A percentile compares a stretch with the other conserved stretches of the same genome.
phyloP scores from a whole-genome alignment of 2,888 invertebrate genomes.

The Drosophila nr. medialis region DNA sequence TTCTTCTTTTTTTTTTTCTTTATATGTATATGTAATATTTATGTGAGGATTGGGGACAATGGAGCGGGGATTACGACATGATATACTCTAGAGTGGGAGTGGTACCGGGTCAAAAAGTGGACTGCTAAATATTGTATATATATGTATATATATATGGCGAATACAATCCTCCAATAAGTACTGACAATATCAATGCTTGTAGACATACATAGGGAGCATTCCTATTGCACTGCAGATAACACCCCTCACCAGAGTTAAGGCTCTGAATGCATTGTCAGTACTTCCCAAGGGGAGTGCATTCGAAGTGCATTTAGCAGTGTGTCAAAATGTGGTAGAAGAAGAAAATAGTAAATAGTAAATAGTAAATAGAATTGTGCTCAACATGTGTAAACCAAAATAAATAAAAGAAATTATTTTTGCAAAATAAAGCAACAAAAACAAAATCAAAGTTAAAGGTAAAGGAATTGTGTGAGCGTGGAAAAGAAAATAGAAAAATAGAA shows the following conservation, averaged over 20 bases:
- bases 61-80: background rate
- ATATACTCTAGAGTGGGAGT: background rate
- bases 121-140: constrained; percentile 7
- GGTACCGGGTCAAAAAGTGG: constrained; percentile 4
- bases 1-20: background rate
- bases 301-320: constrained; percentile 30
- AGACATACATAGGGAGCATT: background rate
- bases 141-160: constrained; percentile 1
- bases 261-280: constrained; percentile 5
- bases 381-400: constrained; percentile 10
- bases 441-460: background rate
- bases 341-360: constrained; percentile 18
- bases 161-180: constrained; percentile 17
- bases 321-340: constrained; percentile 12
- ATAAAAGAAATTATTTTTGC: background rate
- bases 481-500: background rate
- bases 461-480: background rate
- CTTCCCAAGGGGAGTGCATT: constrained; percentile 16
- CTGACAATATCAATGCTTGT: constrained; percentile 15
- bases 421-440: background rate
- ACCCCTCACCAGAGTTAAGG: background rate
- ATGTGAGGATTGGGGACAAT: background rate
- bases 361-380: constrained; percentile 20
- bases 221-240: background rate
- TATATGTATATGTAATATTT: constrained; percentile 13